Evolutionary conservation across 2,888 invertebrate genomes (phyloP).

Genomic region (Drosophila birchii): DNA sequence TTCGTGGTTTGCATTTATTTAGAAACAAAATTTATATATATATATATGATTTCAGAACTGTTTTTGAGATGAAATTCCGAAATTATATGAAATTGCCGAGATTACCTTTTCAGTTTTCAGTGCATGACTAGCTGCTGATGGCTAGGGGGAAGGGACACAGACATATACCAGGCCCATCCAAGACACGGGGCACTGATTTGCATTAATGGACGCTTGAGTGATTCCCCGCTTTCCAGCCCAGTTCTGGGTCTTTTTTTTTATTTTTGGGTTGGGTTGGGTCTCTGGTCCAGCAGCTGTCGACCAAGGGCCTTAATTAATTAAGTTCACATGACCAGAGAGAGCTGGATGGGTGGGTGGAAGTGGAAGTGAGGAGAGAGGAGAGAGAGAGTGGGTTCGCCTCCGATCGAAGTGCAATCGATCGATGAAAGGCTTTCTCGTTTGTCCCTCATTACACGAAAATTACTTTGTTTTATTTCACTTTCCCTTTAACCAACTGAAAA

Average conservation of each 20-base stretch:
- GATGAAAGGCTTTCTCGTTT: constrained; percentile 30
- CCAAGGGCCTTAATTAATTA: constrained; percentile 77
- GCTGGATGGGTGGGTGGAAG: constrained; percentile 4
- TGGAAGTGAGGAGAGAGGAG: background rate
- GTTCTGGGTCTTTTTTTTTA: constrained; percentile 11
- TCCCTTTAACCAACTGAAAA: background rate
- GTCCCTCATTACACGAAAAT: constrained; percentile 51
- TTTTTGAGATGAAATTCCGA: background rate
- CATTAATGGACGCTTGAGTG: constrained; percentile 82
- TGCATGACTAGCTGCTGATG: background rate
- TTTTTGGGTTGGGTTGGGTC: constrained; percentile 34
- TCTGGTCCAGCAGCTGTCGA: constrained; percentile 70
- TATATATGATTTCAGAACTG: background rate
- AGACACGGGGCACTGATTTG: constrained; percentile 79
- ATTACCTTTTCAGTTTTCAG: background rate
- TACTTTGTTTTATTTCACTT: constrained; percentile 52
- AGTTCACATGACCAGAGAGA: constrained; percentile 76
- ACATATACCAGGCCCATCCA: constrained; percentile 25
- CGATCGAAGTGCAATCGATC: constrained; percentile 43
- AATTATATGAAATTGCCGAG: background rate
- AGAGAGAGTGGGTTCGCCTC: background rate
- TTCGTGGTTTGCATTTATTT: background rate
- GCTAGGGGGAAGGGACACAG: constrained; percentile 8
- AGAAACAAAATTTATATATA: too few species aligned
- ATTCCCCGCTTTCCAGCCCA: constrained; percentile 69